Evolutionary conservation across 37 sponge, comb jelly and placozoan species (phyloP), one percentile per base, ranked within the genome.

Genomic region (Spongilla lacustris): DNA sequence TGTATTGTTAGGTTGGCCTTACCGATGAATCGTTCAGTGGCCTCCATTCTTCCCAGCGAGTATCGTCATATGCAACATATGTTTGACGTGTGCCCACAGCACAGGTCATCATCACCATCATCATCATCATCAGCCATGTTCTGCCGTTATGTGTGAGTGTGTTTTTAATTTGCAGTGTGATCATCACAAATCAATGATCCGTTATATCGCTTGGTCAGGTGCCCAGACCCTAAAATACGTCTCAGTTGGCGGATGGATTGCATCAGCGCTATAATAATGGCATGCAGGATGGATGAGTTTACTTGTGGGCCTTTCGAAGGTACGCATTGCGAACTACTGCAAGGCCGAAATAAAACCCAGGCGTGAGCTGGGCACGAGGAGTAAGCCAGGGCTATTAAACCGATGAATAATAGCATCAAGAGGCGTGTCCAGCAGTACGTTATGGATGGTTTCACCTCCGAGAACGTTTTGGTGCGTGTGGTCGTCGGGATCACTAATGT

Each of bases 401-500:
- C 46, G 4, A 46, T 46, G 46, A 46, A 46, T 46, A 46, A 46
- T 4, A 8, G 8, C 8, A 10, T 10, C 46, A 58, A 58, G 58
- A 58, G 58, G 58, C 58, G 58, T 58, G 58, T 58, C 21, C 19
- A 0, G 1, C 1, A 1, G 14, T 58, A 19, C 35, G n/a, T 46
- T 37, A 33, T 24, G 36, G 36, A 81, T 37, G 70, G 49, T 11
- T 41, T 50, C 17, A n/a, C 71, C 4, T 9, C 70, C 72, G 48
- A 14, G 27, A 81, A 25, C 36, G 19, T 23, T 58, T 17, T 17
- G 58, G 58, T 58, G 30, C 17, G 82, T 68, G 74, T 83, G 22
- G 50, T 66, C 13, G 58, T 83, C 36, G 74, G 41, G 8, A 46
- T 73, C 75, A 41, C 70, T 1, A 50, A 75, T 27, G 23, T 83